Evolutionary conservation across 1,140 invertebrate genomes (phyloP).

Genomic region (Formica exsecta): DNA sequence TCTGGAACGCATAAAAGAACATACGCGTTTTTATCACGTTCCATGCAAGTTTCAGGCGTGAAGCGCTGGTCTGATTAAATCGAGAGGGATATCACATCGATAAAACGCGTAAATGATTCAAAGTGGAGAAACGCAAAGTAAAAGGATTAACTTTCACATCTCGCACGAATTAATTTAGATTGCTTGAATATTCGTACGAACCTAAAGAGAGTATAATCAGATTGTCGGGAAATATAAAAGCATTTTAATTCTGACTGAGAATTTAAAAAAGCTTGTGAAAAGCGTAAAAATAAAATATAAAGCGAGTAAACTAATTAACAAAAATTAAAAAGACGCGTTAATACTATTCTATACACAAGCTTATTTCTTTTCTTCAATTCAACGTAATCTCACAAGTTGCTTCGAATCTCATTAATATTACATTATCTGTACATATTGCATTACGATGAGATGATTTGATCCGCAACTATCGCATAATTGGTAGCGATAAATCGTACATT

Average conservation of each 20-base stretch:
- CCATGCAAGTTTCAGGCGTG: slow-evolving; percentile 38
- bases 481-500: slow-evolving; percentile 31
- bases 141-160: slow-evolving; percentile 22
- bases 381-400: background rate
- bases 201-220: background rate
- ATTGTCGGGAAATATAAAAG: background rate
- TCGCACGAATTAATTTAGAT: slow-evolving; percentile 30
- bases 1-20: slow-evolving; percentile 25
- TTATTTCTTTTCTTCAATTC: background rate
- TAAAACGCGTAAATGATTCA: slow-evolving; percentile 29
- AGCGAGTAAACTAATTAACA: background rate
- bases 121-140: slow-evolving; percentile 13
- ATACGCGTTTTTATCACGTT: slow-evolving; percentile 46
- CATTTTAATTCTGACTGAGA: background rate
- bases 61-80: slow-evolving; percentile 43
- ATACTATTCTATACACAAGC: background rate
- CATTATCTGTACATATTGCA: background rate
- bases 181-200: background rate
- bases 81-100: background rate
- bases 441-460: slow-evolving; percentile 24
- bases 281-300: background rate
- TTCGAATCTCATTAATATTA: background rate
- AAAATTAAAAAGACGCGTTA: background rate
- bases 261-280: background rate
- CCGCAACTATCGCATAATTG: slow-evolving; percentile 28